A percentile compares a stretch with the other conserved stretches of the same genome.
These are phyloP conservation scores for Achroia grisella DNA, from an alignment of 1,140 invertebrate genomes.

Conservation along the genomic window DNA sequence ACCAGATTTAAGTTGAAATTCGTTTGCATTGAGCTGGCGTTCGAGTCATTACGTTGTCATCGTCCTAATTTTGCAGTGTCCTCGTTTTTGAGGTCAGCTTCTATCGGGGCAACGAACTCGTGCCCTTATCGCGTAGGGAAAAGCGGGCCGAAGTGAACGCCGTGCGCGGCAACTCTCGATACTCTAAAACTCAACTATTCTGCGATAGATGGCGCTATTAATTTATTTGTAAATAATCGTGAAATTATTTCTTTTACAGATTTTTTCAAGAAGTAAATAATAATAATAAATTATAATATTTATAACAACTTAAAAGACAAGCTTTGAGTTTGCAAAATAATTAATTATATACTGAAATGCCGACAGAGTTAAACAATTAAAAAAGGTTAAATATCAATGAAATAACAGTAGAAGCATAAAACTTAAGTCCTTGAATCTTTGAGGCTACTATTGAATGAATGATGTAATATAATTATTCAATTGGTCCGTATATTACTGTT, in stretches of 20 bases:
- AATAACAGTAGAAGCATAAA: no score
- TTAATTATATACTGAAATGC: no score
- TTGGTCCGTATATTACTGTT: no score
- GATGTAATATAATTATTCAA: no score
- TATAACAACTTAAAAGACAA: no score
- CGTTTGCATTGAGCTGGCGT: constrained; percentile 37
- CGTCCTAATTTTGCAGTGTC: constrained; percentile 73
- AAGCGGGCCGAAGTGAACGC: constrained; percentile 35
- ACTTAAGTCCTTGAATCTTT: no score
- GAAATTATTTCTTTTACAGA: constrained; percentile 12
- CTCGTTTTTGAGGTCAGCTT: constrained; percentile 73
- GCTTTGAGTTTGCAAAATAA: no score
- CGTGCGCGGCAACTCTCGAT: constrained; percentile 31
- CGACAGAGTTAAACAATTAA: no score
- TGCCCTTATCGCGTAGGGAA: constrained; percentile 67
- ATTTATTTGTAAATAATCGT: constrained; percentile 1
- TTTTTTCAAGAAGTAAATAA: no score
- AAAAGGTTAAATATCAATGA: no score
- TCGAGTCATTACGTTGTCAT: constrained; percentile 70
- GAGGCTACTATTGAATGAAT: no score
- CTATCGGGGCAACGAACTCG: constrained; percentile 70
- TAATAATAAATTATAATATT: no score
- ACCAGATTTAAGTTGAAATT: constrained; percentile 35
- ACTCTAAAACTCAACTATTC: constrained; percentile 34
- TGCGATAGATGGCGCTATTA: constrained; percentile 48